Conservation (phyloP, 2,113 vertebrate species). For the Patagioenas fasciata region DNA sequence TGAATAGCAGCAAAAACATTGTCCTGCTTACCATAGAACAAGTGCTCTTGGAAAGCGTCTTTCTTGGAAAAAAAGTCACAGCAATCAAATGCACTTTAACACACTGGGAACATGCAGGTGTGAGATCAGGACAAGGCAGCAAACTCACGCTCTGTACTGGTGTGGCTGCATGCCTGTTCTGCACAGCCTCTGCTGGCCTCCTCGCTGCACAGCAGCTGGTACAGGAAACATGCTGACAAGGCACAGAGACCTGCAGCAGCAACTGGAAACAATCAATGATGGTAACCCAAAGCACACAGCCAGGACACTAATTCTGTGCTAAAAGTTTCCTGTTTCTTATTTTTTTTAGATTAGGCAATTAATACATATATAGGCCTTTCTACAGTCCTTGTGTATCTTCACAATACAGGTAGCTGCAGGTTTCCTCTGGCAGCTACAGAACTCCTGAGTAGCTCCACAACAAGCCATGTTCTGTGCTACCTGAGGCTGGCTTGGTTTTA, state of each 20-base stretch:
- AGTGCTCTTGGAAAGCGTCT: rapidly evolving
- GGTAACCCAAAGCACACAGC: not conserved
- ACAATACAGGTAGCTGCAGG: not conserved
- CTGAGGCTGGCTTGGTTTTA: not conserved
- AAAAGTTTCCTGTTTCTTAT: not conserved
- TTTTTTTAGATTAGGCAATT: not conserved
- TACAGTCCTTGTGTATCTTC: not conserved
- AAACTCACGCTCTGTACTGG: not conserved
- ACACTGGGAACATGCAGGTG: not conserved
- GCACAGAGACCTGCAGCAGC: not conserved
- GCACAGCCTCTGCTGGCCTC: not conserved
- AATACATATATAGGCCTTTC: not conserved
- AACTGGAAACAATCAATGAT: not conserved
- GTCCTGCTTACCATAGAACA: not conserved
- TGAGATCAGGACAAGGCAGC: not conserved
- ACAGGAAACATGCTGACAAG: not conserved
- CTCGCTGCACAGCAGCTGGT: not conserved
- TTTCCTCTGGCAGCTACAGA: not conserved
- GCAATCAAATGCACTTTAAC: not conserved
- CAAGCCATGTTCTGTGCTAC: not conserved
- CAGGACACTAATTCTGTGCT: not conserved
- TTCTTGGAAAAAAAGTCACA: not conserved
- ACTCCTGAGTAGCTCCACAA: not conserved
- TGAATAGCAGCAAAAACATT: not conserved
- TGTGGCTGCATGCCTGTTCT: rapidly evolving